Base-by-base conservation (phyloP, 1,140 invertebrate species). In the Zaprionus capensis region DNA sequence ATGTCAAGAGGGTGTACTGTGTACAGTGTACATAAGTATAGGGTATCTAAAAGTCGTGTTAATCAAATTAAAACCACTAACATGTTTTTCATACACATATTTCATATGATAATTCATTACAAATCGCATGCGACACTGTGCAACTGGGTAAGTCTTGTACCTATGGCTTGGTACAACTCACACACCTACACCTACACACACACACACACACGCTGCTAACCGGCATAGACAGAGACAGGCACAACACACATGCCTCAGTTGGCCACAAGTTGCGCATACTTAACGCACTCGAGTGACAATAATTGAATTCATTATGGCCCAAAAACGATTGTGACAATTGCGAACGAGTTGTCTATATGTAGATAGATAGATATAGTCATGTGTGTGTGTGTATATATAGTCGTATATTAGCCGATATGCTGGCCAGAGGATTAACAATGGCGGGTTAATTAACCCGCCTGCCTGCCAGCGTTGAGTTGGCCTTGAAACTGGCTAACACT, bases 251-350 rank as follows among this genome's bases (percentile, higher is more conserved):
- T 71, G 82, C 81, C 75, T 73, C 59, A 59, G 58, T 34, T 36
- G 55, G 66, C 65, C 64, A 78, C 76, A 75, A 78, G 51, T 81
- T 80, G 79, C 82, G 86, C 86, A 90, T 90, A 91, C 86, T 91
- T 91, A 90, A 90, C 86, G 86, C 85, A 90, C 72, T 91, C 85
- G 70, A 90, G 85, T 90, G 85, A 90, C 85, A 90, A 90, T 90
- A 91, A 90, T 90, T 90, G 85, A 90, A 91, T 90, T 90, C 86
- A 90, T 90, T 90, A 90, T 90, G 76, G 75, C 57, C 78, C 67
- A 68, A 53, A 79, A 73, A 76, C 71, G 74, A 76, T 63, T 62
- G 46, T 73, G 76, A 74, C 72, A 63, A 80, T 73, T 46, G 66
- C 61, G 62, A 75, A 78, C 76, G 49, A 77, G 81, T 77, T 73